Evolutionary conservation across 2,888 invertebrate species (phyloP).

Genomic region (Parnassius glacialis): DNA sequence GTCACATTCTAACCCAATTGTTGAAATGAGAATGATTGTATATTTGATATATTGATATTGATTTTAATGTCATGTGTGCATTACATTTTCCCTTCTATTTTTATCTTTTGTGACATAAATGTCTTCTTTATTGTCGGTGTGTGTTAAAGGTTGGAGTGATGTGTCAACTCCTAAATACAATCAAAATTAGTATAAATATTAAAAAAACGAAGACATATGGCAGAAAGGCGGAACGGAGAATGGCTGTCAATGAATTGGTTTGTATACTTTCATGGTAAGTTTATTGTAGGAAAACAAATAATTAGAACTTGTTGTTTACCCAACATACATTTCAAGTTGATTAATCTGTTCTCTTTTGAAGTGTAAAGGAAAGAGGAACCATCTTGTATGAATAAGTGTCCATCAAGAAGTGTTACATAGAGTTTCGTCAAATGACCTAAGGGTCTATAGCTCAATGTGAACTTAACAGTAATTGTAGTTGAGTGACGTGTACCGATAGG

Average conservation of each 20-base stretch:
- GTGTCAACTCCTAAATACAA: slow-evolving; percentile 40
- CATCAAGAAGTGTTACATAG: too few species aligned
- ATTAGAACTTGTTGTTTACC: too few species aligned
- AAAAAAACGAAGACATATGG: slow-evolving; percentile 9
- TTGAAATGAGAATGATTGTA: not conserved
- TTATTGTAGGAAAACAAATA: not conserved
- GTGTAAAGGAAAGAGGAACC: too few species aligned
- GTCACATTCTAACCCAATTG: not conserved
- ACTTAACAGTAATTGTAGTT: too few species aligned
- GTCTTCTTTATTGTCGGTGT: slow-evolving; percentile 68
- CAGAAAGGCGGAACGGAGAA: slow-evolving; percentile 8
- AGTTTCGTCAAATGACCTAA: too few species aligned
- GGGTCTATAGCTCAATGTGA: too few species aligned
- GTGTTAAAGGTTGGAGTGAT: slow-evolving; percentile 66
- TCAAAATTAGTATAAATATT: slow-evolving; percentile 44
- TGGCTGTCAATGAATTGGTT: slow-evolving; percentile 7
- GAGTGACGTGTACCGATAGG: too few species aligned
- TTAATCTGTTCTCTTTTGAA: too few species aligned
- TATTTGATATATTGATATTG: slow-evolving; percentile 2
- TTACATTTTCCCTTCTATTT: slow-evolving; percentile 21
- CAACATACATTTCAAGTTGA: too few species aligned
- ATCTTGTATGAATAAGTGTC: too few species aligned
- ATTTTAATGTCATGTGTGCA: slow-evolving; percentile 22
- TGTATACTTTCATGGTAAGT: slow-evolving; percentile 23
- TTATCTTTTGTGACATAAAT: slow-evolving; percentile 36